A percentile compares a stretch with the other conserved stretches of the same genome.
Evolutionary conservation across 2,113 vertebrate species (phyloP).

Genomic region (Saimiri boliviensis): DNA sequence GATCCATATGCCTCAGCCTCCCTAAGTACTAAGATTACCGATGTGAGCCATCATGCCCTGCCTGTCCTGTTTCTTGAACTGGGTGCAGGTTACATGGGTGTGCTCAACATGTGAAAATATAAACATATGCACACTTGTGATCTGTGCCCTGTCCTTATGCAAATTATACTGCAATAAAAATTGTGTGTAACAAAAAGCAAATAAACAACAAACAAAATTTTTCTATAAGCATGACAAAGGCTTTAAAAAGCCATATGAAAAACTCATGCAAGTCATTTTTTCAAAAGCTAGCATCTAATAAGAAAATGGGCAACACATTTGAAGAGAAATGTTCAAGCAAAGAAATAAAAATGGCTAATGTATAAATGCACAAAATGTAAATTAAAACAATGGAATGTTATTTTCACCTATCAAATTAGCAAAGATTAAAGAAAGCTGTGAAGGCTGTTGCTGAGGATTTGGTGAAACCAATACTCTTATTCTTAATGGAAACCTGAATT

Average conservation of each 20-base stretch:
- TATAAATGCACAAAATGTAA: conserved; percentile 32
- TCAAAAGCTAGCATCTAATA: not conserved
- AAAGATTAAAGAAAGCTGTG: conserved; percentile 10
- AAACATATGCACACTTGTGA: not conserved
- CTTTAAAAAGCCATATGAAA: not conserved
- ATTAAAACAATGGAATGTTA: not conserved
- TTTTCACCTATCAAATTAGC: conserved; percentile 31
- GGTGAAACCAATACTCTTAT: conserved; percentile 35
- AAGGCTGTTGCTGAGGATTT: conserved; percentile 33
- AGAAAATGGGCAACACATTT: not conserved
- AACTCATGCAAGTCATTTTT: conserved; percentile 30
- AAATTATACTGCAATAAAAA: not conserved
- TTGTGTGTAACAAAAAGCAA: not conserved
- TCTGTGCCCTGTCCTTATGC: not conserved
- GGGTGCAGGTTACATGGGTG: not conserved
- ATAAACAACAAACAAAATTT: not conserved
- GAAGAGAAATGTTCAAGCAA: not conserved
- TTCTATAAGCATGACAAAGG: not conserved
- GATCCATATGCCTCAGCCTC: not conserved
- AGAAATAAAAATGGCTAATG: conserved; percentile 23
- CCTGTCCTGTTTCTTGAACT: not conserved
- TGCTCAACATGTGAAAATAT: not conserved
- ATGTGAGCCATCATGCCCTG: no score
- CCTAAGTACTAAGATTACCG: no score
- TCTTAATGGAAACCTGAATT: not conserved